Percentiles rank a stretch among this genome's conserved stretches.
Conservation (phyloP, 2,797 vertebrate genomes). For the Coccyzus lansbergi region DNA sequence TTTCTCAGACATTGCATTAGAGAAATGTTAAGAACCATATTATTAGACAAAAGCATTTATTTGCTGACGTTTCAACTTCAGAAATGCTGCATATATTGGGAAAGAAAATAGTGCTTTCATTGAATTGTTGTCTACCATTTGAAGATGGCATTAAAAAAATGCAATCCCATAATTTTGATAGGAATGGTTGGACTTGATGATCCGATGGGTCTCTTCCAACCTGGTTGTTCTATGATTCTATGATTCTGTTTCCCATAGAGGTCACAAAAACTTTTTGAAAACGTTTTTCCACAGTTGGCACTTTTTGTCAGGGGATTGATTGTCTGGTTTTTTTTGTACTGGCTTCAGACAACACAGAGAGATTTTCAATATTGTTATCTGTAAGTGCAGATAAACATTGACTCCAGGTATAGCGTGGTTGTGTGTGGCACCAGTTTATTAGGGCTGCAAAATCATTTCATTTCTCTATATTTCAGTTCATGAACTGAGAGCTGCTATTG, state of each 20-base stretch:
- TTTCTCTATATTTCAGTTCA: neutral
- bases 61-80: neutral
- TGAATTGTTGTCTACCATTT: neutral
- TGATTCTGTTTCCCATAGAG: too few species aligned
- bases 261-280: neutral
- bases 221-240: too few species aligned
- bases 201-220: too few species aligned
- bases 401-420: neutral
- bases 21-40: neutral
- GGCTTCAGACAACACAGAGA: neutral
- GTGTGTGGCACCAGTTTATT: neutral
- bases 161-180: neutral
- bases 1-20: neutral
- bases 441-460: neutral
- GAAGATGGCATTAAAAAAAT: neutral
- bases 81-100: neutral
- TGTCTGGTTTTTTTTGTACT: neutral
- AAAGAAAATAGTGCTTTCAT: neutral
- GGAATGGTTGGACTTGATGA: too few species aligned
- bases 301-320: neutral
- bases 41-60: neutral
- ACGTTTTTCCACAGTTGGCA: neutral
- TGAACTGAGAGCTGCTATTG: neutral
- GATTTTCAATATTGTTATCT: neutral
- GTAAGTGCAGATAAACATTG: neutral